Base-by-base conservation (phyloP, 2,113 vertebrate genomes). In the Lota lota region DNA sequence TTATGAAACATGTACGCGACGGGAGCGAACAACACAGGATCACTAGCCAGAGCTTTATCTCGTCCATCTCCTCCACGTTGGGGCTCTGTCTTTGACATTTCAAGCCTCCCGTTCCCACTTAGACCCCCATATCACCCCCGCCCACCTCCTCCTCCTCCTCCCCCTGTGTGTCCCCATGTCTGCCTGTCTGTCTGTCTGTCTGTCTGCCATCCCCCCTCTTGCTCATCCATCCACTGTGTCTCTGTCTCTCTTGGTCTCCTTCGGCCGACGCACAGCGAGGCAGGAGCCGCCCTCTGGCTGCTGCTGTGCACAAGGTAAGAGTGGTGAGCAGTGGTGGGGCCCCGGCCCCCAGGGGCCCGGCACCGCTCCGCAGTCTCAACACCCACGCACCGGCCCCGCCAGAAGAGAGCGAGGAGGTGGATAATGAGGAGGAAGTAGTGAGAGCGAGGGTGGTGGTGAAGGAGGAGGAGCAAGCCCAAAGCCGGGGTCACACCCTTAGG, bases 341-440 rank as follows among this genome's bases (percentile, higher is more conserved):
- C 83, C 88, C 92, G 92, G 81, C 93, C 93, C 88, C 91, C 90
- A 94, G 88, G 89, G 90, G 87, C 90, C 89, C 76, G 87, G 77
- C 1, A 88, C 64, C 47, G 86, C 74, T 0, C 66, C 79, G 28
- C 73, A 47, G 12, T 8, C 12, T 11, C 40, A 8, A 5, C 40
- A 8, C 40, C 40, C 40, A 47, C 28, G 28, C 28, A 0, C 40
- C 40, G 12, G 40, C 40, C 40, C 40, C 40, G 2, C 40, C 40
- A 6, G 78, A 74, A 65, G 77, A 84, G 59, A 54, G 66, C 69
- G 84, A 82, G 11, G 77, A 75, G 76, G 73, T 73, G 56, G 78
- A 75, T 69, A 69, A 75, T 60, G 65, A 73, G 22, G 73, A 74
- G 5, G 66, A 68, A 1, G 40, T 47, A 63, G 17, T 47, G 53